Base-by-base conservation (phyloP, 2,888 invertebrate genomes). In the Diarsia dahlii region DNA sequence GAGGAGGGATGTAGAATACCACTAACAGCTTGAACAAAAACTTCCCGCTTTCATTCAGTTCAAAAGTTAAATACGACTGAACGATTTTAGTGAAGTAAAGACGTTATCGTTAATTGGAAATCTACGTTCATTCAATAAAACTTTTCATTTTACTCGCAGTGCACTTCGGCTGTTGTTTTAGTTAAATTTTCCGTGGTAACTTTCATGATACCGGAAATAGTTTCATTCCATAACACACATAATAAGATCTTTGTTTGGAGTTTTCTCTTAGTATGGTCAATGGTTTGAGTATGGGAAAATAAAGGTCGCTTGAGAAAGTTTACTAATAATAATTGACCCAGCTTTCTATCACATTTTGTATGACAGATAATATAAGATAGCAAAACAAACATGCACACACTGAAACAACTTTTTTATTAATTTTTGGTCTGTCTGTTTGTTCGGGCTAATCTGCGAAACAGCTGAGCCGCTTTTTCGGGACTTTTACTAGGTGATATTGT, bases 261-360 rank as follows among this genome's bases (percentile, higher is more conserved):
- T 65, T 84, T 71, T 80, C 74, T 80, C 58, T 80, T 80, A 71
- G 46, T 62, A n/a, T 79, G 69, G 52, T 13, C 34, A 52, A 65
- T 62, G 28, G 56, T 34, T 56, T 50, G 23, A n/a, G 12, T 65
- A 78, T 72, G 28, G 58, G 39, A 66, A 67, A 82, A 48, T 80
- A 56, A 70, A 76, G 68, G 67, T 68, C 58, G 23, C 18, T 77
- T 62, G 13, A 23, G 15, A 50, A 78, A 74, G 12, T 52, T 20
- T 52, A 52, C 52, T 52, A 3, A 20, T 52, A 9, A 52, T 52
- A 52, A 50, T 52, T 20, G 4, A 52, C 54, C n/a, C 12, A 12
- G 4, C 4, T 54, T n/a, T 23, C 23, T 23, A 6, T 3, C n/a
- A 52, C 9, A 52, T 20, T 54, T 54, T 54, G 54, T 54, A 10